phyloP scores from a whole-genome alignment of 2,113 vertebrate genomes.

The Heteronetta atricapilla region DNA sequence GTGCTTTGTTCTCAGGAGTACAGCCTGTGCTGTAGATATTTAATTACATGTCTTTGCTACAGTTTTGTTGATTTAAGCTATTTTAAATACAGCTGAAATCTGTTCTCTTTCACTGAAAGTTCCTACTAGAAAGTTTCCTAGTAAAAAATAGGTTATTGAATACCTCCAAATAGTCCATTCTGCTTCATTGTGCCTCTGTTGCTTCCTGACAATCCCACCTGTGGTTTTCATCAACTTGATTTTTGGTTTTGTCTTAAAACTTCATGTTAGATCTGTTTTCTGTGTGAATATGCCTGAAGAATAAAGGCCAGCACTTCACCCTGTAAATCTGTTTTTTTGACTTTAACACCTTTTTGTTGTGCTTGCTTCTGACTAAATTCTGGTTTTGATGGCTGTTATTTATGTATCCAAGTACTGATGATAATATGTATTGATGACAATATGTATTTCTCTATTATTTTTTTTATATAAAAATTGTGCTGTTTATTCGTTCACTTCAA shows the following conservation, averaged over 20 bases:
- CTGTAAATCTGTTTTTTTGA: background rate
- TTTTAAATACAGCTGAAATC: background rate
- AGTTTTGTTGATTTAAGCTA: background rate
- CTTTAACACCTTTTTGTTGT: background rate
- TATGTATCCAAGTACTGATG: background rate
- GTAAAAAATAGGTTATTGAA: background rate
- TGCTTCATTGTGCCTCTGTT: background rate
- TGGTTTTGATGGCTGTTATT: background rate
- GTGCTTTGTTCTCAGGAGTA: background rate
- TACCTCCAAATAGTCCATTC: background rate
- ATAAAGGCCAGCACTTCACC: background rate
- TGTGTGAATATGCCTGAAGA: background rate
- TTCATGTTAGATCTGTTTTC: background rate
- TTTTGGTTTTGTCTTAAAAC: background rate
- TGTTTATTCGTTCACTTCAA: background rate
- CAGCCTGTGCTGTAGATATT: background rate
- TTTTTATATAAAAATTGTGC: background rate
- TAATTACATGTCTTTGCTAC: background rate
- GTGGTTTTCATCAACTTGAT: background rate
- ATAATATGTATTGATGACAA: background rate
- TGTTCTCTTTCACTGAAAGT: background rate
- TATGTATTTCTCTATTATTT: background rate
- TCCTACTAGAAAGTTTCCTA: background rate
- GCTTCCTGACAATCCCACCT: background rate
- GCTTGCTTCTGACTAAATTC: background rate